Percentiles rank a stretch among this genome's conserved stretches.
Evolutionary conservation across 2,113 vertebrate species (phyloP).

Genomic region (Cephalopterus ornatus): DNA sequence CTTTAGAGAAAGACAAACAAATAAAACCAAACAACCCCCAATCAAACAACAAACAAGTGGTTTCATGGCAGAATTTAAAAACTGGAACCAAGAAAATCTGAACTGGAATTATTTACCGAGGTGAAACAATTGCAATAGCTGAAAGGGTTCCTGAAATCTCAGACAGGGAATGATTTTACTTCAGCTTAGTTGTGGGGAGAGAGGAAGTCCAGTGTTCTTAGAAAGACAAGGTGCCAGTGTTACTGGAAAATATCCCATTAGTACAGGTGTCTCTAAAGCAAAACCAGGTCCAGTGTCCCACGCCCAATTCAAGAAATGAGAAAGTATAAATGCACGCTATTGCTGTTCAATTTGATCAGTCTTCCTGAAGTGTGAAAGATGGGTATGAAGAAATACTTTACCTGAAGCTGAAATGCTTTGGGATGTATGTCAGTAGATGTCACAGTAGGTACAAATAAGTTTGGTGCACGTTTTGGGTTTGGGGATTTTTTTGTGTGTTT

Average conservation of each 20-base stretch:
- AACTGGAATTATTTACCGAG: not conserved
- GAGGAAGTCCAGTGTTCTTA: not conserved
- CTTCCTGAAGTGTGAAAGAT: not conserved
- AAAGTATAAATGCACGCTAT: not conserved
- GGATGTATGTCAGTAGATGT: not conserved
- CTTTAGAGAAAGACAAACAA: not conserved
- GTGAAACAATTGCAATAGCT: not conserved
- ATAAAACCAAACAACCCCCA: not conserved
- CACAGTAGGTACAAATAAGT: not conserved
- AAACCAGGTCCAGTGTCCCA: not conserved
- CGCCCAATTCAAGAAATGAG: not conserved
- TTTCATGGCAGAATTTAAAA: not conserved
- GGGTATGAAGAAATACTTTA: not conserved
- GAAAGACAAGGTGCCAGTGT: not conserved
- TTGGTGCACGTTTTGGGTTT: not conserved
- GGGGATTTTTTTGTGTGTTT: not conserved
- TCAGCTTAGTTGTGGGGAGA: not conserved
- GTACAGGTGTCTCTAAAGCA: not conserved
- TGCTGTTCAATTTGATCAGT: not conserved
- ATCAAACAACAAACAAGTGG: not conserved
- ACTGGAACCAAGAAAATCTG: not conserved
- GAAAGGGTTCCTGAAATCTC: not conserved
- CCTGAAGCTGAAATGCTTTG: not conserved
- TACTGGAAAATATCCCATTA: not conserved
- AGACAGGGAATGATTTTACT: not conserved